phyloP scores from a whole-genome alignment of 2,113 vertebrate genomes.

The Tor tambroides region DNA sequence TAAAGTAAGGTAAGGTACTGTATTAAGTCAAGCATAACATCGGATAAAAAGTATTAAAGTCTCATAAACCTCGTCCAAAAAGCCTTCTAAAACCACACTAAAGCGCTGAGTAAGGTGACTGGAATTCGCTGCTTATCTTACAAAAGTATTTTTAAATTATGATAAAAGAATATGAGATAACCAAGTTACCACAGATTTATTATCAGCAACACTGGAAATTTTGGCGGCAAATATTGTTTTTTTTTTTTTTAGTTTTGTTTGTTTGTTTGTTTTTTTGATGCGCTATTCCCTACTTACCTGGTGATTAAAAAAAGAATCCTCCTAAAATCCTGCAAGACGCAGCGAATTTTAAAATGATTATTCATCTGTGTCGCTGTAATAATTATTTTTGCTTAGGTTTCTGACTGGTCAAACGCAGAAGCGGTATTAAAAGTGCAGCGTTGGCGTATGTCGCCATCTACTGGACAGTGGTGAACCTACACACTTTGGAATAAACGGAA shows the following conservation, averaged over 20 bases:
- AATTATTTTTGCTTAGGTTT: background rate
- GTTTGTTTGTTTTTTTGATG: too few species aligned
- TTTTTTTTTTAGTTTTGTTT: too few species aligned
- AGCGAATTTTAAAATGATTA: background rate
- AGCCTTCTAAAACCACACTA: background rate
- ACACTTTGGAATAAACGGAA: background rate
- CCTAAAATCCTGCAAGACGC: background rate
- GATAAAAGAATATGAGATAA: background rate
- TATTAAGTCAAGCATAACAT: background rate
- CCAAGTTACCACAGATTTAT: background rate
- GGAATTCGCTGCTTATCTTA: too few species aligned
- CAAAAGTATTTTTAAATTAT: background rate
- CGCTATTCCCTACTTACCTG: background rate
- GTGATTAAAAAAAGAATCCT: background rate
- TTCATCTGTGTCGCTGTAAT: background rate
- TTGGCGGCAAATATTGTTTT: background rate
- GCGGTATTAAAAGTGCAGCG: background rate
- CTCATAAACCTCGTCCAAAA: background rate
- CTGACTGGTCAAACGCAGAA: background rate
- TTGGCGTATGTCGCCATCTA: background rate
- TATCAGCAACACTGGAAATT: background rate
- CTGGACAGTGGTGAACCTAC: background rate
- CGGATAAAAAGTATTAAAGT: background rate
- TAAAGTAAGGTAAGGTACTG: background rate
- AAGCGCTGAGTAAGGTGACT: background rate